phyloP scores from a whole-genome alignment of 2,113 vertebrate genomes.

The Bos taurus region ARS-UCD2.0 NC_037345.1:35643501-35644000 shows the following conservation, averaged over 20 bases:
- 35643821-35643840: neutral
- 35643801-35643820: neutral
- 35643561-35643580: neutral
- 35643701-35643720: neutral
- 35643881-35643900: neutral
- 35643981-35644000: neutral
- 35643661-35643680: neutral
- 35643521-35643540: neutral
- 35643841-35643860: conserved; percentile 29
- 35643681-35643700: neutral
- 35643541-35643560: neutral
- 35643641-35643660: neutral
- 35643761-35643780: conserved; percentile 18
- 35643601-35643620: neutral
- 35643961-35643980: neutral
- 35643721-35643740: neutral
- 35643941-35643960: neutral
- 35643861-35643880: neutral
- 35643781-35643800: neutral
- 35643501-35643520: neutral
- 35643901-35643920: conserved; percentile 7
- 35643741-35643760: neutral
- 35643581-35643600: neutral
- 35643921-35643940: neutral
- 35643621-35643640: neutral